Percentiles rank a stretch among this genome's conserved stretches.
These are phyloP conservation scores for Erebia epiphron DNA, from an alignment of 2,888 invertebrate species.

Conservation along the genomic window DNA sequence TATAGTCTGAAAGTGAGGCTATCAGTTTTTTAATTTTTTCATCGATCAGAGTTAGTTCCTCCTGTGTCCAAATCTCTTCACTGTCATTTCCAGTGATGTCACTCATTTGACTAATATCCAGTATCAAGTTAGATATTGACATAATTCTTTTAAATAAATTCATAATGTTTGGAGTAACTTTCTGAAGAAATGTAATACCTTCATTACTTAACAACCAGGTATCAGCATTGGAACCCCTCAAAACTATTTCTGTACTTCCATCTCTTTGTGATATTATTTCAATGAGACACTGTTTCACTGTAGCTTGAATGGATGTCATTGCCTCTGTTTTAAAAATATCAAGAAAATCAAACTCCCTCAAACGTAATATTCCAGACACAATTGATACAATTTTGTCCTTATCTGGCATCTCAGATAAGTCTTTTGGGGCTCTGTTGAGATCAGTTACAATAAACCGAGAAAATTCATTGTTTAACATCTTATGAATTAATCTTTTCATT, in stretches of 20 bases:
- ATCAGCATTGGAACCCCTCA: slow-evolving; percentile 72
- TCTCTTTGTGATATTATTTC: slow-evolving; percentile 84
- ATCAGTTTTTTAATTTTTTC: slow-evolving; percentile 90
- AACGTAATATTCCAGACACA: slow-evolving; percentile 94
- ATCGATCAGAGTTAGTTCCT: slow-evolving; percentile 87
- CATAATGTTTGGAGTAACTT: slow-evolving; percentile 85
- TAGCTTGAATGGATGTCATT: slow-evolving; percentile 92
- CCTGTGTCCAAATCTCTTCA: slow-evolving; percentile 87
- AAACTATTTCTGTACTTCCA: slow-evolving; percentile 71
- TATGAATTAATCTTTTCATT: slow-evolving; percentile 97
- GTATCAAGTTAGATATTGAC: slow-evolving; percentile 89
- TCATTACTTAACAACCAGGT: slow-evolving; percentile 85
- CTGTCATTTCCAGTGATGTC: slow-evolving; percentile 83
- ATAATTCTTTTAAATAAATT: slow-evolving; percentile 89
- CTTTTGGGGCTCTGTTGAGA: slow-evolving; percentile 90
- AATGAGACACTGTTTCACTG: slow-evolving; percentile 94
- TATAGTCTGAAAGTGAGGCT: slow-evolving; percentile 93
- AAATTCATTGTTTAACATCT: slow-evolving; percentile 98
- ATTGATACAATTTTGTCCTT: slow-evolving; percentile 94
- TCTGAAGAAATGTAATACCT: slow-evolving; percentile 87
- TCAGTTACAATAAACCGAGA: slow-evolving; percentile 95
- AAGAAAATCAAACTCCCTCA: slow-evolving; percentile 94
- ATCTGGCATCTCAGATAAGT: slow-evolving; percentile 85
- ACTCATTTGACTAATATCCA: slow-evolving; percentile 86
- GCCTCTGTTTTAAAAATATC: slow-evolving; percentile 94